Evolutionary conservation across 2,888 invertebrate genomes (phyloP).

Genomic region (Machimus rusticus): DNA sequence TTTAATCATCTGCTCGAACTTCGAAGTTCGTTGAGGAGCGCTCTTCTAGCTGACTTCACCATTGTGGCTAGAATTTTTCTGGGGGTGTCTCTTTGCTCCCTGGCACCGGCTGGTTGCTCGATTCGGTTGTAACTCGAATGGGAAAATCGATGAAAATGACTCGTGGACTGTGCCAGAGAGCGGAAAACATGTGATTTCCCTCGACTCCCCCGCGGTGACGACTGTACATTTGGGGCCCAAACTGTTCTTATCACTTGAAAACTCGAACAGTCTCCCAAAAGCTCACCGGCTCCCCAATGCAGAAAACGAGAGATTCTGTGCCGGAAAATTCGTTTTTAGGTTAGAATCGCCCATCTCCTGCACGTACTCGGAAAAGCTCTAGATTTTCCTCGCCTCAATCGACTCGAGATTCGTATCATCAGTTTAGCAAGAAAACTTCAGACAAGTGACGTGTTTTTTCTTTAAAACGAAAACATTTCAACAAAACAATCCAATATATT

Average conservation of each 20-base stretch:
- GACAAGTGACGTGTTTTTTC: constrained; percentile 37
- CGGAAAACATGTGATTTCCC: constrained; percentile 34
- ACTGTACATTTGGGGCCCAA: background rate
- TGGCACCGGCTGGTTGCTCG: background rate
- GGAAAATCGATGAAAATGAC: constrained; percentile 26
- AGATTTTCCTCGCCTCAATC: background rate
- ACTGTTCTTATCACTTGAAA: background rate
- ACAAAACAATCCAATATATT: background rate
- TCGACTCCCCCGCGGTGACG: background rate
- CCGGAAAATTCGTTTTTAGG: constrained; percentile 36
- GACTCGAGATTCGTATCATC: background rate
- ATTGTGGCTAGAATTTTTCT: background rate
- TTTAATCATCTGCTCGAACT: background rate
- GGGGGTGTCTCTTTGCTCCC: background rate
- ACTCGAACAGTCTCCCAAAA: background rate
- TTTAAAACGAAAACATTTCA: constrained; percentile 18
- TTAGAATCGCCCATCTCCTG: background rate
- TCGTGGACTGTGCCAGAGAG: background rate
- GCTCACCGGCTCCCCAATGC: background rate
- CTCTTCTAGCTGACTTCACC: background rate
- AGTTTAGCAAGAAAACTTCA: constrained; percentile 22
- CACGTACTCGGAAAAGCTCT: background rate
- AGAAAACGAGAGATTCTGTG: background rate
- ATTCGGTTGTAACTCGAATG: background rate
- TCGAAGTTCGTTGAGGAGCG: background rate